Evolutionary conservation across 2,888 invertebrate species (phyloP).

Genomic region (Muschampia plurimacula): DNA sequence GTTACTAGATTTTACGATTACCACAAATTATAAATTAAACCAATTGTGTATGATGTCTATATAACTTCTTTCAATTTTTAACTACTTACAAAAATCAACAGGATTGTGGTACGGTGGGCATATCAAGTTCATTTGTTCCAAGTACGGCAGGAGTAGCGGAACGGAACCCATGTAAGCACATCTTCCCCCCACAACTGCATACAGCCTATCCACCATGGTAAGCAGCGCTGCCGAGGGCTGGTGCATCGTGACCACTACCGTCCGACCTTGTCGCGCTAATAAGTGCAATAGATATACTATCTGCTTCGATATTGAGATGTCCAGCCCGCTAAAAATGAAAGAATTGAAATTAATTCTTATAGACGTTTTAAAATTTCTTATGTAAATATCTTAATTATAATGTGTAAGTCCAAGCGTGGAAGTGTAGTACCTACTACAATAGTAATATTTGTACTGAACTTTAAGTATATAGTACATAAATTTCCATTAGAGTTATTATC

Average conservation of each 20-base stretch:
- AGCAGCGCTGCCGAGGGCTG: constrained; percentile 95
- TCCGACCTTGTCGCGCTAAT: constrained; percentile 93
- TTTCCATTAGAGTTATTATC: too few relatives aligned
- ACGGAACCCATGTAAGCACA: constrained; percentile 94
- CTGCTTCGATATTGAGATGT: constrained; percentile 91
- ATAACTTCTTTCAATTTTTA: background rate
- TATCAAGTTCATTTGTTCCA: constrained; percentile 88
- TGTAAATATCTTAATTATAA: too few relatives aligned
- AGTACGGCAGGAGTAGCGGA: constrained; percentile 90
- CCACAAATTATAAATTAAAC: too few relatives aligned
- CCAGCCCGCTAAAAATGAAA: constrained; percentile 69
- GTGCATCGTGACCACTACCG: constrained; percentile 95
- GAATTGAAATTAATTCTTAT: background rate
- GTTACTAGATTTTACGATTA: too few relatives aligned
- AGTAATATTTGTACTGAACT: too few relatives aligned
- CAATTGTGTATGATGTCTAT: background rate
- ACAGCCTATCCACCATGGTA: constrained; percentile 95
- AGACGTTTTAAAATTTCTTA: too few relatives aligned
- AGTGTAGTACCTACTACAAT: too few relatives aligned
- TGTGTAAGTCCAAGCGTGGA: too few relatives aligned
- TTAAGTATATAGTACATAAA: too few relatives aligned
- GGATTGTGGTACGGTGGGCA: constrained; percentile 97
- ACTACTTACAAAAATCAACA: constrained; percentile 93
- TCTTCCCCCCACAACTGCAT: constrained; percentile 92
- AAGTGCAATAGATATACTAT: constrained; percentile 92